These are phyloP conservation scores for Argyrosomus japonicus DNA, from an alignment of 2,113 vertebrate species.

Conservation along the genomic window DNA sequence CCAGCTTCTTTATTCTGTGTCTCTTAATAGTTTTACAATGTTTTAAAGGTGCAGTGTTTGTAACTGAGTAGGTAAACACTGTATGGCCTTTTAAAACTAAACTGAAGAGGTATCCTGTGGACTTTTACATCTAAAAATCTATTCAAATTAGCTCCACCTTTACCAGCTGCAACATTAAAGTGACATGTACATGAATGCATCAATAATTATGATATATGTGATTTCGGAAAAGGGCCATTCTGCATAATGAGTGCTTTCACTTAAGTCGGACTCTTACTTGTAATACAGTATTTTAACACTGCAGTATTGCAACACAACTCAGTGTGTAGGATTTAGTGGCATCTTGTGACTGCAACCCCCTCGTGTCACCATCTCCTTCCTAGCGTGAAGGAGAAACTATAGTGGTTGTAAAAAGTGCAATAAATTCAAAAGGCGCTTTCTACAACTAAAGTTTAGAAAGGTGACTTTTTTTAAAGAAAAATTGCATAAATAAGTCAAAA, in stretches of 20 bases:
- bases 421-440: no score
- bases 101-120: neutral
- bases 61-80: neutral
- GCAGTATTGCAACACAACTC: no score
- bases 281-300: neutral
- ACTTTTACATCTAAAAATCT: neutral
- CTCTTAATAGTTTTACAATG: neutral
- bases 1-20: constrained; percentile 13
- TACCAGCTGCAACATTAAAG: neutral
- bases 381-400: no score
- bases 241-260: neutral
- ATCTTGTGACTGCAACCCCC: no score
- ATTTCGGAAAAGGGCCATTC: no score
- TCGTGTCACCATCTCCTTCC: no score
- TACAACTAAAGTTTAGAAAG: no score
- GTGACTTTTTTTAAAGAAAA: no score
- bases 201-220: no score
- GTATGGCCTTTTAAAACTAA: neutral
- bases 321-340: no score
- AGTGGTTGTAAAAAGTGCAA: no score
- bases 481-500: neutral
- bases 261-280: neutral
- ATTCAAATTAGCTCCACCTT: neutral
- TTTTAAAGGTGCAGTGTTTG: neutral
- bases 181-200: no score